These are phyloP conservation scores for Enteromius anoplus DNA, from an alignment of 2,797 vertebrate species.

Conservation along the genomic window DNA sequence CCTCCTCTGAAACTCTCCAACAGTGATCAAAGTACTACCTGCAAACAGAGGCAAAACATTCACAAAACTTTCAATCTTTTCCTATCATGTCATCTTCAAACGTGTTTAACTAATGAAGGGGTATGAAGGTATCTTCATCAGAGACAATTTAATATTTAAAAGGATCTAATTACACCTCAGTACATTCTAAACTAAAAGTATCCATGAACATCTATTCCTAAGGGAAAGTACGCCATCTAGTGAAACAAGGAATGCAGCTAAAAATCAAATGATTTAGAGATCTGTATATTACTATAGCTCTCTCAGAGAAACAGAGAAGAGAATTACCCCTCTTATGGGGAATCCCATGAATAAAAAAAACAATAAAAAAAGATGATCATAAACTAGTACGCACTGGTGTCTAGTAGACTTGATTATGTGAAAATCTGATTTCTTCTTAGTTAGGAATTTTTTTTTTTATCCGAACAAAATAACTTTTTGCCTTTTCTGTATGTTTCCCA, in stretches of 20 bases:
- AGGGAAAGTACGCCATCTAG: slow-evolving; percentile 7
- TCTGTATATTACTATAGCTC: neutral
- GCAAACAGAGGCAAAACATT: slow-evolving; percentile 32
- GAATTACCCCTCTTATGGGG: neutral
- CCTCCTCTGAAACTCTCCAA: slow-evolving; percentile 88
- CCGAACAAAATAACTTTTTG: neutral
- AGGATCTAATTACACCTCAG: neutral
- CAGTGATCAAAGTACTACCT: slow-evolving; percentile 90
- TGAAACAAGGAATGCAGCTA: neutral
- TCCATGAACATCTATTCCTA: neutral
- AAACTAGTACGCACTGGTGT: neutral
- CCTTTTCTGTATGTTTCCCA: neutral
- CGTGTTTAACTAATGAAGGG: neutral
- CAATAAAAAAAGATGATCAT: neutral
- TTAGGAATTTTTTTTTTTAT: neutral
- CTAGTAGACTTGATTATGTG: neutral
- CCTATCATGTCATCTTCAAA: neutral
- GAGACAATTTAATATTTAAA: neutral
- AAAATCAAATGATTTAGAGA: slow-evolving; percentile 3
- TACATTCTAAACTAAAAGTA: neutral
- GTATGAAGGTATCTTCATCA: too few relatives aligned
- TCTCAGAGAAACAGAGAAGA: neutral
- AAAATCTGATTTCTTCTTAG: neutral
- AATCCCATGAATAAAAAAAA: neutral
- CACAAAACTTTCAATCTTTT: neutral